phyloP scores from a whole-genome alignment of 1,140 invertebrate species.

The Brachionus paranguensis region DNA sequence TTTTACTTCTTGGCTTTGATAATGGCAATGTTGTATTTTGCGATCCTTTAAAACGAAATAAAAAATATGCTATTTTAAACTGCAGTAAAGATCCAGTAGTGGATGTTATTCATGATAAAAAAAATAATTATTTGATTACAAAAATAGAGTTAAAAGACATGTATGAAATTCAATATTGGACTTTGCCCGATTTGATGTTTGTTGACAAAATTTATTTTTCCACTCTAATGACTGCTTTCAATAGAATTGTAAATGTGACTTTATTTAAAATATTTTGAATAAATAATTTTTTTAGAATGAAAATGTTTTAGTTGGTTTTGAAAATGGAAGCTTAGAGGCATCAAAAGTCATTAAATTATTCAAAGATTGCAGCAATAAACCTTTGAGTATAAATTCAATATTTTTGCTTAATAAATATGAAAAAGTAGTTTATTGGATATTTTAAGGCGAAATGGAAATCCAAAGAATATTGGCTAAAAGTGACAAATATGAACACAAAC shows the following conservation, averaged over 20 bases:
- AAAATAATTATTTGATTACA: conserved; percentile 46
- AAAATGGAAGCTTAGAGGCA: neutral
- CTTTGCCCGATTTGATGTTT: conserved; percentile 48
- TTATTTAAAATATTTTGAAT: neutral
- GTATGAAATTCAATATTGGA: conserved; percentile 50
- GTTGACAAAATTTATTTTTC: conserved; percentile 48
- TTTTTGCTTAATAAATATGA: no score
- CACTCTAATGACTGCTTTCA: conserved; percentile 45
- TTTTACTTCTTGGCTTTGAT: conserved; percentile 51
- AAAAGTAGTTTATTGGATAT: neutral
- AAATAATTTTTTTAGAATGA: neutral
- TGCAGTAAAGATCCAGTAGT: conserved; percentile 43
- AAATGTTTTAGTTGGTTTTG: neutral
- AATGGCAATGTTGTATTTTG: neutral
- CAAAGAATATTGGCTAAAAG: neutral
- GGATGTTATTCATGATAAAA: conserved; percentile 47
- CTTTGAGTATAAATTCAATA: neutral
- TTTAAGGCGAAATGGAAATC: neutral
- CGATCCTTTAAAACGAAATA: neutral
- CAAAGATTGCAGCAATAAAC: neutral
- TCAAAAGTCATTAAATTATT: neutral
- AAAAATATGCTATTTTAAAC: conserved; percentile 22
- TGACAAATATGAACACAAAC: conserved; percentile 45
- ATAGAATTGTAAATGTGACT: conserved; percentile 46
- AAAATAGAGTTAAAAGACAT: conserved; percentile 44